These are phyloP conservation scores for Rapana venosa DNA, from an alignment of 2,888 invertebrate genomes.

Conservation along the genomic window DNA sequence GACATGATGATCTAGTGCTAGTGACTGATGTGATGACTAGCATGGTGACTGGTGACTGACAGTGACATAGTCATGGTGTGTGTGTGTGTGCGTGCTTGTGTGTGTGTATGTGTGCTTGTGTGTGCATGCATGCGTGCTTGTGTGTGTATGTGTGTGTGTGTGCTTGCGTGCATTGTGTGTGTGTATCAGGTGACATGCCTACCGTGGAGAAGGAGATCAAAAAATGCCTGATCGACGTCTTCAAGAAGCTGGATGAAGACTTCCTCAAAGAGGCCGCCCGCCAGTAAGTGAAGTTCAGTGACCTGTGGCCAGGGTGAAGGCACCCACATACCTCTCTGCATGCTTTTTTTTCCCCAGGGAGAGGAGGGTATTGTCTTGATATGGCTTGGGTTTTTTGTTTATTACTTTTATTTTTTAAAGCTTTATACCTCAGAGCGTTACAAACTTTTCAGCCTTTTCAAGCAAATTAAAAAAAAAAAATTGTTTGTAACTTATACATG, in stretches of 20 bases:
- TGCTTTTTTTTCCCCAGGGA: background rate
- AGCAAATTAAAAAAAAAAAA: too few relatives aligned
- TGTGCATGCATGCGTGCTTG: too few relatives aligned
- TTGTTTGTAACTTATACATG: too few relatives aligned
- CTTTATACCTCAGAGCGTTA: too few relatives aligned
- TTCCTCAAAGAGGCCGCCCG: slow-evolving; percentile 79
- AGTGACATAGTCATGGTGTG: background rate
- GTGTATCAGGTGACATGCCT: slow-evolving; percentile 64
- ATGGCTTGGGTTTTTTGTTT: too few relatives aligned
- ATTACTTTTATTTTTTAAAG: too few relatives aligned
- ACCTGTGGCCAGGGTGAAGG: background rate
- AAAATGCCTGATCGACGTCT: slow-evolving; percentile 78
- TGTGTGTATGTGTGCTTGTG: too few relatives aligned
- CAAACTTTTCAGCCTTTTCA: too few relatives aligned
- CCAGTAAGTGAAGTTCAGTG: slow-evolving; percentile 70
- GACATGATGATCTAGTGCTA: too few relatives aligned
- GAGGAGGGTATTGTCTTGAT: too few relatives aligned
- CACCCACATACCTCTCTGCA: background rate
- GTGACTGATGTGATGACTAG: background rate
- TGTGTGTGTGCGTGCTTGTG: too few relatives aligned
- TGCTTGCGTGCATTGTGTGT: background rate
- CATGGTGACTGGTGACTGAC: background rate
- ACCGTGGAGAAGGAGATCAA: slow-evolving; percentile 78
- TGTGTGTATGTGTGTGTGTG: background rate
- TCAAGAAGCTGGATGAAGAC: slow-evolving; percentile 80